Conservation (phyloP, 2,797 vertebrate genomes). For the Danio aesculapii region DNA sequence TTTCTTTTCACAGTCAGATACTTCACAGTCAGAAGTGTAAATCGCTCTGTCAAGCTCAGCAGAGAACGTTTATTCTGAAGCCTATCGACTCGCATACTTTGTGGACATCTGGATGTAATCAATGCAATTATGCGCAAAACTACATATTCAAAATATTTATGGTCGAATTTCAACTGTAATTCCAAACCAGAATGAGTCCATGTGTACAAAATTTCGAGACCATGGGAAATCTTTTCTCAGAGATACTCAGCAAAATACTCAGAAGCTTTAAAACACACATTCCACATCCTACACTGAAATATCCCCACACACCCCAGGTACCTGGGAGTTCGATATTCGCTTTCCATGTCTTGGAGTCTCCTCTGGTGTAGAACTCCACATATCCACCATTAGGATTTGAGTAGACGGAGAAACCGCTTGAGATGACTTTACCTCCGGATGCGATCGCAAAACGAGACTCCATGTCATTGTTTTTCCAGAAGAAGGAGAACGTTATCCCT, state of each 20-base stretch:
- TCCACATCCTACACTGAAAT: background rate
- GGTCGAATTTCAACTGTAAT: slow-evolving; percentile 48
- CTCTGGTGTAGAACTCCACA: slow-evolving; percentile 89
- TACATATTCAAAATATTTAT: slow-evolving; percentile 59
- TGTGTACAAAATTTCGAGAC: slow-evolving; percentile 15
- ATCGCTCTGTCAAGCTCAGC: background rate
- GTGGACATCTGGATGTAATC: slow-evolving; percentile 63
- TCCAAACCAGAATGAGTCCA: slow-evolving; percentile 44
- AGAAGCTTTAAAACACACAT: background rate
- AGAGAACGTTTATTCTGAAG: slow-evolving; percentile 14
- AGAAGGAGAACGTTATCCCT: slow-evolving; percentile 98
- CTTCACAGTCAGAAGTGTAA: too few species aligned
- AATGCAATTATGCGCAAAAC: slow-evolving; percentile 57
- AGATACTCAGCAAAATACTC: slow-evolving; percentile 17
- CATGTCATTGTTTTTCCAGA: slow-evolving; percentile 91
- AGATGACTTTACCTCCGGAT: slow-evolving; percentile 91
- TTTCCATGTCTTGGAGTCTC: slow-evolving; percentile 88
- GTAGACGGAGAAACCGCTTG: slow-evolving; percentile 91
- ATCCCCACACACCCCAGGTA: slow-evolving; percentile 62
- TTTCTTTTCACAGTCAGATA: background rate
- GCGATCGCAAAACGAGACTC: slow-evolving; percentile 78
- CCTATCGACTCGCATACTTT: slow-evolving; percentile 39
- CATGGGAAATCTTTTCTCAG: slow-evolving; percentile 31
- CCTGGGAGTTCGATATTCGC: slow-evolving; percentile 89
- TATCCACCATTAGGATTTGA: slow-evolving; percentile 83